Evolutionary conservation across 2,888 invertebrate genomes (phyloP).

Genomic region (Netelia inedita): DNA sequence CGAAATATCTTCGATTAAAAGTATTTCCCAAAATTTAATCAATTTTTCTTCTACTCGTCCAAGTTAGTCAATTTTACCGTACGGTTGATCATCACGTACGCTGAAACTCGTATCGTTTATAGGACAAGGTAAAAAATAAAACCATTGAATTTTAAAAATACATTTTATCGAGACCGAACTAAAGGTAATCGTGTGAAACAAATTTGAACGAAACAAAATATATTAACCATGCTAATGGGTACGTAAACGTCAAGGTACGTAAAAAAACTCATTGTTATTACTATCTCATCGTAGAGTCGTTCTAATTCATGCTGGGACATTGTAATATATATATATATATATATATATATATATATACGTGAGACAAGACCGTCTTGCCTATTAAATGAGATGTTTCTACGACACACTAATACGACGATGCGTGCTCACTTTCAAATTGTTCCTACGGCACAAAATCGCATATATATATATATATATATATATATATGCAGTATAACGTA

Average conservation of each 20-base stretch:
- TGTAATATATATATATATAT: not conserved
- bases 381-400: conserved; percentile 72
- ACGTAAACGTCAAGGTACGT: conserved; percentile 8
- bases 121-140: no score
- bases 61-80: no score
- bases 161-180: no score
- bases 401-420: conserved; percentile 51
- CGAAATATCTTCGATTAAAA: no score
- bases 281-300: conserved; percentile 73
- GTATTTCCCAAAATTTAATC: no score
- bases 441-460: conserved; percentile 20
- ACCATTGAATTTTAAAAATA: no score
- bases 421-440: conserved; percentile 69
- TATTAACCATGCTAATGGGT: conserved; percentile 36
- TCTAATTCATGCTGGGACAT: conserved; percentile 74
- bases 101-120: no score
- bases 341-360: conserved; percentile 49
- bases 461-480: conserved; percentile 1
- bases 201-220: conserved; percentile 50
- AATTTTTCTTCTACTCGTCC: no score
- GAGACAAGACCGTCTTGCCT: conserved; percentile 70
- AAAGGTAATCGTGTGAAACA: conserved; percentile 26
- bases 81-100: no score
- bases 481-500: conserved; percentile 13
- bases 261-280: conserved; percentile 73